These are phyloP conservation scores for Corbicula japonica DNA, from an alignment of 2,888 invertebrate genomes.

Conservation along the genomic window DNA sequence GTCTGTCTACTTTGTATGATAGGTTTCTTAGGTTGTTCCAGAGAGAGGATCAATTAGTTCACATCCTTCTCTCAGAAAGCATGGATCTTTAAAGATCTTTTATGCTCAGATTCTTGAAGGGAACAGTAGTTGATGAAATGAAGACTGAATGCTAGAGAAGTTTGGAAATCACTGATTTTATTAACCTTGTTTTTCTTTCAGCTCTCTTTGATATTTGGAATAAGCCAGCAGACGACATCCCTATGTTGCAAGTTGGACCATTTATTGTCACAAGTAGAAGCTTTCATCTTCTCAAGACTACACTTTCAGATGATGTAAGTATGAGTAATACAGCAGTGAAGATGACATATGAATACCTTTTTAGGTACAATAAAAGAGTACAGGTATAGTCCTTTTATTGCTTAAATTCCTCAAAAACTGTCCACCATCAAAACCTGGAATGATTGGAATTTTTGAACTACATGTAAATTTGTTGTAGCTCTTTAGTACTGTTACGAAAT, in stretches of 20 bases:
- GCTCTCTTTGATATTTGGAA: neutral
- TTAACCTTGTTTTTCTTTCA: neutral
- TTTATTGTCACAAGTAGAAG: neutral
- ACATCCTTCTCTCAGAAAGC: slow-evolving; percentile 52
- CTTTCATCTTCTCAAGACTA: neutral
- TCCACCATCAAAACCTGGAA: too few species aligned
- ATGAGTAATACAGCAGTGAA: too few species aligned
- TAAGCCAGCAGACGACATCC: neutral
- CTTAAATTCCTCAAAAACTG: too few species aligned
- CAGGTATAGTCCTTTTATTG: too few species aligned
- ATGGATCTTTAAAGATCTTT: slow-evolving; percentile 48
- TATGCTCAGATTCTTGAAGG: slow-evolving; percentile 55
- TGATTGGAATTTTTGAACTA: too few species aligned
- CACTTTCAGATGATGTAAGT: neutral
- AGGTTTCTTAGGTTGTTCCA: slow-evolving; percentile 50
- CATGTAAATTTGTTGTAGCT: too few species aligned
- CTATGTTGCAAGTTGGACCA: neutral
- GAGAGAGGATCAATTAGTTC: slow-evolving; percentile 56
- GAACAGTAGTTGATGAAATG: slow-evolving; percentile 41
- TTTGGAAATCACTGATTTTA: neutral
- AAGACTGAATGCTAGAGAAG: too few species aligned
- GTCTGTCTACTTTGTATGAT: slow-evolving; percentile 42
- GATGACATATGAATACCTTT: too few species aligned
- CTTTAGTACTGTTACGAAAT: too few species aligned
- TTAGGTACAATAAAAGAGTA: too few species aligned